These are phyloP conservation scores for Microctenopoma lineatum DNA, from an alignment of 2,797 vertebrate species.

Conservation along the genomic window DNA sequence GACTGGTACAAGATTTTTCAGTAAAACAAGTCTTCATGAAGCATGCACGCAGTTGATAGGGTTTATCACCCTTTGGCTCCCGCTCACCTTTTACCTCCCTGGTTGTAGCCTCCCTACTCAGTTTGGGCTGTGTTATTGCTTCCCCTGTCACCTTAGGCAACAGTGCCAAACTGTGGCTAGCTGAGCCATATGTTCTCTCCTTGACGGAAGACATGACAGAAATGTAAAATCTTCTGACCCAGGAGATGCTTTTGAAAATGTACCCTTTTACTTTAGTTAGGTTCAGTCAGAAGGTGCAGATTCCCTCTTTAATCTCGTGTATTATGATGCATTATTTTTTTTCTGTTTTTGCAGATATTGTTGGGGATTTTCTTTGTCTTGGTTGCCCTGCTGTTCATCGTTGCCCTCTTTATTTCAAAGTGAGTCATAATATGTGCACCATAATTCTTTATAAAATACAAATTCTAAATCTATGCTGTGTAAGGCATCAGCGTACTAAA, in stretches of 20 bases:
- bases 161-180: constrained; percentile 62
- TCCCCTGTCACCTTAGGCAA: constrained; percentile 60
- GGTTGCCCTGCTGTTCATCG: constrained; percentile 92
- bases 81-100: constrained; percentile 48
- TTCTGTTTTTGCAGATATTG: constrained; percentile 85
- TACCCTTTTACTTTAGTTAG: constrained; percentile 4
- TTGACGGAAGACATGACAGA: constrained; percentile 63
- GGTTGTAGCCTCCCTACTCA: constrained; percentile 52
- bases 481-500: neutral
- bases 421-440: constrained; percentile 82
- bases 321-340: neutral
- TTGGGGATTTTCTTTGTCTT: constrained; percentile 94
- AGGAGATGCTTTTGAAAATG: constrained; percentile 34
- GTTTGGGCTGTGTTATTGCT: constrained; percentile 55
- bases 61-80: constrained; percentile 63
- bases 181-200: constrained; percentile 73
- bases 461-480: neutral
- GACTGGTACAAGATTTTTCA: constrained; percentile 15
- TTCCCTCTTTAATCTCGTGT: neutral
- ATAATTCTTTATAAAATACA: neutral
- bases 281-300: constrained; percentile 7
- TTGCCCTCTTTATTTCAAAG: constrained; percentile 98
- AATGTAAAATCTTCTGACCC: constrained; percentile 48
- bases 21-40: constrained; percentile 9
- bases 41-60: constrained; percentile 24